Conservation (phyloP, 2,113 vertebrate species). For the Embiotoca jacksoni region DNA sequence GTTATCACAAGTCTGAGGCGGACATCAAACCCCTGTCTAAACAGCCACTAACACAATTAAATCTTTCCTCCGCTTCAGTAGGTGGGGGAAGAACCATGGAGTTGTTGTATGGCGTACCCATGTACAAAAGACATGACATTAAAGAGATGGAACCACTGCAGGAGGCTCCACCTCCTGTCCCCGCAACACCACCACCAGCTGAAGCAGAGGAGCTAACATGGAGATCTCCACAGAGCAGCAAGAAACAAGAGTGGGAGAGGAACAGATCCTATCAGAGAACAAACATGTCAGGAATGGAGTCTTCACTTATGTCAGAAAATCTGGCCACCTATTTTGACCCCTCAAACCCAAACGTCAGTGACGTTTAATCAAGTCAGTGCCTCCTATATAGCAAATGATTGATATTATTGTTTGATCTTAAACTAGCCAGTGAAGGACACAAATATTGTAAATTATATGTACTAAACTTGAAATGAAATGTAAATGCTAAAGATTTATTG, state of each 20-base stretch:
- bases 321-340: constrained; percentile 20
- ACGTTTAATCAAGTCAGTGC: constrained; percentile 12
- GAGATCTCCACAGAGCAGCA: constrained; percentile 48
- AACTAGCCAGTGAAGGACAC: not conserved
- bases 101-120: constrained; percentile 35
- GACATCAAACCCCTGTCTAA: constrained; percentile 1
- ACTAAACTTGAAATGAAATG: constrained; percentile 9
- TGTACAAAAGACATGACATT: constrained; percentile 48
- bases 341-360: constrained; percentile 27
- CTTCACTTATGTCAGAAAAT: constrained; percentile 39
- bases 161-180: constrained; percentile 45
- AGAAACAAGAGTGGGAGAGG: constrained; percentile 40
- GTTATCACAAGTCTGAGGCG: not conserved
- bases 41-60: not conserved
- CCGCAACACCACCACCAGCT: constrained; percentile 38
- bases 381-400: not conserved
- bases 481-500: constrained; percentile 6
- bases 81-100: constrained; percentile 25
- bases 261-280: constrained; percentile 62
- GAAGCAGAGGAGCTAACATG: constrained; percentile 22
- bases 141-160: constrained; percentile 5
- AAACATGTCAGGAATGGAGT: constrained; percentile 41
- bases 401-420: not conserved
- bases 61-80: constrained; percentile 7
- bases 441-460: not conserved